A percentile compares a stretch with the other conserved stretches of the same genome.
These are phyloP conservation scores for Lepus timidus DNA, from an alignment of 2,113 vertebrate genomes.

Conservation along the genomic window DNA sequence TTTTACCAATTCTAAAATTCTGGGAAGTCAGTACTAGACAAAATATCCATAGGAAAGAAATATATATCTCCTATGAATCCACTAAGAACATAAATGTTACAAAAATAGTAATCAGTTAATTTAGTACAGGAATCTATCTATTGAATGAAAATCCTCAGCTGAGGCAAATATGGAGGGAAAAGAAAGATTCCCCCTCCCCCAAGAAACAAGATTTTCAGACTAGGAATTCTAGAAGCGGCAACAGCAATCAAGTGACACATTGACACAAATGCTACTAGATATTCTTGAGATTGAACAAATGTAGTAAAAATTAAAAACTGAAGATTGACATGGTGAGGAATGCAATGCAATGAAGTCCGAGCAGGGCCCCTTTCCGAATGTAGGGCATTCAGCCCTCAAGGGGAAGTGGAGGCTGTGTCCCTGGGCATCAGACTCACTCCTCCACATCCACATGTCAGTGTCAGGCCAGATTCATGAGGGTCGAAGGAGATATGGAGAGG, in stretches of 20 bases:
- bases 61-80: not conserved
- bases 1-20: not conserved
- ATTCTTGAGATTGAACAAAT: slow-evolving; percentile 27
- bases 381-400: not conserved
- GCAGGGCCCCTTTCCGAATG: not conserved
- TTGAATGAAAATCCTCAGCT: not conserved
- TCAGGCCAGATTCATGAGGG: not conserved
- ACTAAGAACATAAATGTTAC: not conserved
- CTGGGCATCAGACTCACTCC: not conserved
- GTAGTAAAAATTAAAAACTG: not conserved
- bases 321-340: not conserved
- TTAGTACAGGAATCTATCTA: not conserved
- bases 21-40: not conserved
- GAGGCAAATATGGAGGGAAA: not conserved
- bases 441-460: not conserved
- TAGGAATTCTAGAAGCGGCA: not conserved
- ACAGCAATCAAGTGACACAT: no score
- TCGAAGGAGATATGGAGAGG: not conserved
- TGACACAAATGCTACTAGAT: not conserved
- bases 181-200: not conserved
- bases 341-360: not conserved
- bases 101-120: not conserved
- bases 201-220: not conserved
- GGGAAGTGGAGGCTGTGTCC: not conserved
- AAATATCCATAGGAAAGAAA: not conserved